Percentiles rank a stretch among this genome's conserved stretches.
Conservation (phyloP, 1,140 invertebrate genomes). For the Drosophila serrata region DNA sequence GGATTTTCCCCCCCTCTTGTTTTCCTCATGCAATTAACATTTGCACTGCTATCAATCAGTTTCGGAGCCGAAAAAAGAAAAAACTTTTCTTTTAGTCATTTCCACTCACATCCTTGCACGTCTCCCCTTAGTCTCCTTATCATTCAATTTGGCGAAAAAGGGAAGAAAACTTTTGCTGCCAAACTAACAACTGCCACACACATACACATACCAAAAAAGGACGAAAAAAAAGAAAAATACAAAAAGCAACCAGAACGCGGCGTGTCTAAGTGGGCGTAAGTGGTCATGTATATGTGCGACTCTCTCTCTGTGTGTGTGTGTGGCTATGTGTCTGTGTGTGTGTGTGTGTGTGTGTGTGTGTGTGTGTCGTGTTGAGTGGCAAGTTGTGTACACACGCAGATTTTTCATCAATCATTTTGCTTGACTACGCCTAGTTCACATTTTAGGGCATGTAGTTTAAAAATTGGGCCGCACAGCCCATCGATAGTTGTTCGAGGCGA, state of each 20-base stretch:
- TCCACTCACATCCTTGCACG: conserved; percentile 10
- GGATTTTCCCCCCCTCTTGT: conserved; percentile 4
- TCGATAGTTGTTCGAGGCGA: conserved; percentile 43
- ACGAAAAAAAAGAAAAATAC: conserved; percentile 12
- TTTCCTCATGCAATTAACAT: conserved; percentile 73
- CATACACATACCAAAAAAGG: not conserved
- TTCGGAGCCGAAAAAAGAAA: conserved; percentile 41
- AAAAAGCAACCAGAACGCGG: conserved; percentile 55
- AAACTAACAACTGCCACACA: conserved; percentile 66
- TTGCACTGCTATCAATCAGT: conserved; percentile 78
- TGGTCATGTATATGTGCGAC: conserved; percentile 49
- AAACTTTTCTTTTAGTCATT: conserved; percentile 66
- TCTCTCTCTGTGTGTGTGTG: conserved; percentile 21
- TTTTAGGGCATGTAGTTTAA: conserved; percentile 64
- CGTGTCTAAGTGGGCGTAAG: conserved; percentile 66
- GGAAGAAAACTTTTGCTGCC: conserved; percentile 68
- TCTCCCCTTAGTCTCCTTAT: conserved; percentile 51
- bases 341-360: conserved; percentile 23
- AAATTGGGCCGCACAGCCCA: conserved; percentile 57
- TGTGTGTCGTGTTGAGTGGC: conserved; percentile 59
- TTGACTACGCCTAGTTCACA: conserved; percentile 57
- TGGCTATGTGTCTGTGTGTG: conserved; percentile 22
- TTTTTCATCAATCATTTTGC: conserved; percentile 79
- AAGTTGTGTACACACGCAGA: conserved; percentile 74
- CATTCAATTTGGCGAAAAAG: conserved; percentile 72